Conservation (phyloP, 1,140 invertebrate species). For the Druon quercuslanigerum region DNA sequence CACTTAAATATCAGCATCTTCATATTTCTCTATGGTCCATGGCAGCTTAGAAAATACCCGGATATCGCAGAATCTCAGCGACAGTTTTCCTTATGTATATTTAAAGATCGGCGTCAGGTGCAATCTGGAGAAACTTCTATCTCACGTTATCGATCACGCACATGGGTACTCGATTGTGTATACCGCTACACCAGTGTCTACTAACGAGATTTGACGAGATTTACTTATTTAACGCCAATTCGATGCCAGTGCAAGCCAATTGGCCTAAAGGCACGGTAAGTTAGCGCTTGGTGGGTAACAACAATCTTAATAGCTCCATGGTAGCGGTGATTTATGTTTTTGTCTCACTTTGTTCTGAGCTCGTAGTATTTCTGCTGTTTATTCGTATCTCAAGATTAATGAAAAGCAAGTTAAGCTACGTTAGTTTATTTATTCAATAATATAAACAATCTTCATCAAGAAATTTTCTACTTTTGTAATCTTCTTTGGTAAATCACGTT, state of each 20-base stretch:
- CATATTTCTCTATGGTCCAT: constrained; percentile 15
- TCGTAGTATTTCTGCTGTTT: neutral
- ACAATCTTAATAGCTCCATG: neutral
- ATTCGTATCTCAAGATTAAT: neutral
- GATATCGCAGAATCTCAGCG: constrained; percentile 11
- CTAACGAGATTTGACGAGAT: constrained; percentile 51
- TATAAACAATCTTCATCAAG: neutral
- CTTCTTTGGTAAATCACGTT: neutral
- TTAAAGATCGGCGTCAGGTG: constrained; percentile 32
- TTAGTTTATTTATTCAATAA: no score
- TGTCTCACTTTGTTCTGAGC: neutral
- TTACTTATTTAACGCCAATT: constrained; percentile 28
- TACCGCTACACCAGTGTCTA: constrained; percentile 45
- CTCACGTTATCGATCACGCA: constrained; percentile 53
- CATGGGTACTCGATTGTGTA: constrained; percentile 46
- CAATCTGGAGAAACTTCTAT: constrained; percentile 53
- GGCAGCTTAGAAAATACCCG: constrained; percentile 15
- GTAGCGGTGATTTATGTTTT: neutral
- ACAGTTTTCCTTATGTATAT: constrained; percentile 12
- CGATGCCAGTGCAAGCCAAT: constrained; percentile 28
- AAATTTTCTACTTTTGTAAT: neutral
- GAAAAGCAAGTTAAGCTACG: no score
- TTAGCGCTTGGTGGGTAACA: neutral
- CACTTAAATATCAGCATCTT: neutral
- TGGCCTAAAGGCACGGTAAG: constrained; percentile 40